Base-by-base conservation (phyloP, 2,888 invertebrate genomes). In the Standfussiana lucernea region DNA sequence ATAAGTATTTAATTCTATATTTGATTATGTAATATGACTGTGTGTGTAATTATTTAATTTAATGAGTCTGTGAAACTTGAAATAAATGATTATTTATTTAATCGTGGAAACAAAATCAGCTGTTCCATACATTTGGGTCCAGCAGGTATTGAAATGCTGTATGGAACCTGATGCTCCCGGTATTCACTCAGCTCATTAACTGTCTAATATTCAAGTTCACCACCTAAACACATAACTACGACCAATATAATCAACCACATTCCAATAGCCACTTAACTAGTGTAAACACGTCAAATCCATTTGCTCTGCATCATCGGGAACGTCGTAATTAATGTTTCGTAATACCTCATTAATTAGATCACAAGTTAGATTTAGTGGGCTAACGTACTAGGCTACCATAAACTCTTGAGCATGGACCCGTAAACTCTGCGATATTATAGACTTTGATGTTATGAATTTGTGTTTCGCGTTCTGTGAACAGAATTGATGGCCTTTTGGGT, bases 341-440 rank as follows among this genome's bases (percentile, higher is more conserved):
- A 83, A 83, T 88, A 80, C 71, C 81, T 83, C 87, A 88, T 86
- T 80, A 84, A 86, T 83, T 85, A 76, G 76, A 79, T 79, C 79
- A 80, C 87, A 85, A 83, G 61, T 83, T 75, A 82, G 78, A 82
- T 86, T 88, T 81, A 85, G 76, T 85, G 28, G 56, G 64, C 73
- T 11, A 53, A 66, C 69, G 79, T 80, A 71, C 74, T 76, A 28
- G 67, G 71, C 73, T 80, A 24, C 67, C 72, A 77, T 75, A 81
- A 85, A 77, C 77, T 59, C 66, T 50, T 53, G 37, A 40, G 47
- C 74, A 47, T 61, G 24, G 65, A 40, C 37, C 65, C 56, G 45
- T 68, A 56, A 75, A 62, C 53, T 76, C 61, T 21, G 24, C 56
- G 18, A 72, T 72, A 85, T 83, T 81, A 81, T 76, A 50, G 85